A percentile compares a stretch with the other conserved stretches of the same genome.
Conservation (phyloP, 2,797 vertebrate species). For the Pseudocheirus occidentalis region DNA sequence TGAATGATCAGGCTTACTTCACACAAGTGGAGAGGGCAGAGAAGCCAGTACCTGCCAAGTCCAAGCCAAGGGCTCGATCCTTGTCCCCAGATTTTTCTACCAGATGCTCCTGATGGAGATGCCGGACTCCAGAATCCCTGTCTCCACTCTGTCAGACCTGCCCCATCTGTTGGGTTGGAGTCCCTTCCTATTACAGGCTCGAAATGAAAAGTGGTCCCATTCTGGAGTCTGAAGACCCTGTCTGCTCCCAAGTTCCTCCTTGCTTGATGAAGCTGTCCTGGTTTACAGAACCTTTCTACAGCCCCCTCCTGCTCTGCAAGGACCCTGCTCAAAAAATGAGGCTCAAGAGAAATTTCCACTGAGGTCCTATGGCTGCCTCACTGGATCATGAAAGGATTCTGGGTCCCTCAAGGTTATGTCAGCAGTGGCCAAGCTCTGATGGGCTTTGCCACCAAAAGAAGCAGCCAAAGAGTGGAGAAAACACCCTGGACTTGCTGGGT, state of each 20-base stretch:
- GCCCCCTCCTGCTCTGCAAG: neutral
- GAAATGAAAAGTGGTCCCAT: neutral
- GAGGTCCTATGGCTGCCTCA: neutral
- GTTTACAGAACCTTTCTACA: neutral
- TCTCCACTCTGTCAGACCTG: neutral
- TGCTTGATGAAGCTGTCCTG: neutral
- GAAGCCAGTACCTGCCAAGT: neutral
- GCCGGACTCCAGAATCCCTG: neutral
- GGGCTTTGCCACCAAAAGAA: neutral
- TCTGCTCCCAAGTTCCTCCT: neutral
- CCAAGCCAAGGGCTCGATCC: neutral
- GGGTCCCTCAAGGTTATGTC: neutral
- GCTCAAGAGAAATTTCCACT: neutral
- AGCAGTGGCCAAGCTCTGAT: neutral
- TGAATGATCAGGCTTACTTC: neutral
- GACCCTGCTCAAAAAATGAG: neutral
- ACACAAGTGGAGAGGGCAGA: neutral
- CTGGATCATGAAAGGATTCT: neutral
- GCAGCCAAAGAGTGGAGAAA: neutral
- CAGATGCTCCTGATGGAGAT: neutral
- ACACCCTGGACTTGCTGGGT: neutral
- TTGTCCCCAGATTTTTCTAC: neutral
- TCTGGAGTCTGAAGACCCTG: neutral
- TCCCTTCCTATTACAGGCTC: neutral
- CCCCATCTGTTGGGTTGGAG: neutral